Evolutionary conservation across 2,888 invertebrate species (phyloP).

Genomic region (Tuberolachnus salignus): DNA sequence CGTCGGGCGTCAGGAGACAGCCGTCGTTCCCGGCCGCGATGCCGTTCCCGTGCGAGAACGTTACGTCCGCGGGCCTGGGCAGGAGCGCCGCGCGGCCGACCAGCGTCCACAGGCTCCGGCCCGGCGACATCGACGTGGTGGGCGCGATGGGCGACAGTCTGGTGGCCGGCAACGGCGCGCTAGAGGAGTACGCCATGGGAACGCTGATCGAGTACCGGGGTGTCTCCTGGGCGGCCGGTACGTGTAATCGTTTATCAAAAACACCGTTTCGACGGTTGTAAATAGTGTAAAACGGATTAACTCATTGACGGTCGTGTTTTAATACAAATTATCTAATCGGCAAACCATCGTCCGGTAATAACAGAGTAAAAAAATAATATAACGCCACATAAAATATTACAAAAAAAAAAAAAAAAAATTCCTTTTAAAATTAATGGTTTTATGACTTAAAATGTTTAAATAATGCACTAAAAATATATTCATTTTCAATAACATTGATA

Average conservation of each 20-base stretch:
- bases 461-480: too few relatives aligned
- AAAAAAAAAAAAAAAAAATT: too few relatives aligned
- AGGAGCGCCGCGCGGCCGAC: constrained; percentile 64
- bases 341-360: too few relatives aligned
- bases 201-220: constrained; percentile 77
- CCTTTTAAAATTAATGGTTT: too few relatives aligned
- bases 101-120: constrained; percentile 73
- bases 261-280: too few relatives aligned
- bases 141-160: constrained; percentile 76
- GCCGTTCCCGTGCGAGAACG: constrained; percentile 68
- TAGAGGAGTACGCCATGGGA: constrained; percentile 75
- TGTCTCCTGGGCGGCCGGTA: constrained; percentile 76
- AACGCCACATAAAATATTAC: too few relatives aligned
- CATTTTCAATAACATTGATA: too few relatives aligned
- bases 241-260: constrained; percentile 53
- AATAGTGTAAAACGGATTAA: too few relatives aligned
- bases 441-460: too few relatives aligned
- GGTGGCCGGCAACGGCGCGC: constrained; percentile 75
- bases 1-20: constrained; percentile 59
- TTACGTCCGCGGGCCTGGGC: constrained; percentile 61
- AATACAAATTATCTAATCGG: too few relatives aligned
- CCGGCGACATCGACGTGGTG: constrained; percentile 74
- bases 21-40: constrained; percentile 61
- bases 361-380: too few relatives aligned
- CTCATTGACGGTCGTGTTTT: too few relatives aligned